Percentiles rank a stretch among this genome's conserved stretches.
These are phyloP conservation scores for Drosophila acutilabella DNA, from an alignment of 2,888 invertebrate species.

Conservation along the genomic window DNA sequence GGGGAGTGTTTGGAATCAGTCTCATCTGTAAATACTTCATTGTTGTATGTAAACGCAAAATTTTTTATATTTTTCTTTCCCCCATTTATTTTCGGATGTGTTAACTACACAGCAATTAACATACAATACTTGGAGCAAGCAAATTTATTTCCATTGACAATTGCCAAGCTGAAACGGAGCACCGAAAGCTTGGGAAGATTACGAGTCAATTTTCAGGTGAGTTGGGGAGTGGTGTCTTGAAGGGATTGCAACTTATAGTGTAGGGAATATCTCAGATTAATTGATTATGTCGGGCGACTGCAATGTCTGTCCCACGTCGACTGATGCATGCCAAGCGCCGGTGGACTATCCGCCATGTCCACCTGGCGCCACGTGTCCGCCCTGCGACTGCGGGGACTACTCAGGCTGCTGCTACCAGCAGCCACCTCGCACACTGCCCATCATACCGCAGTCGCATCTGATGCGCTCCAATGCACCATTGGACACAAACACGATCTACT, in stretches of 20 bases:
- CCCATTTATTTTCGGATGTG: slow-evolving; percentile 62
- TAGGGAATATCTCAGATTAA: neutral
- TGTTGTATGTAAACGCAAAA: slow-evolving; percentile 65
- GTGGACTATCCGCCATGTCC: slow-evolving; percentile 72
- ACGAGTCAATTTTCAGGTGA: neutral
- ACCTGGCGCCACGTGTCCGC: slow-evolving; percentile 54
- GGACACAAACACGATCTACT: slow-evolving; percentile 88
- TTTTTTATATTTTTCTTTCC: slow-evolving; percentile 50
- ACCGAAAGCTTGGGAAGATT: too few species aligned
- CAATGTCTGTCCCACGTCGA: slow-evolving; percentile 28
- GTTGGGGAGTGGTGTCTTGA: too few species aligned
- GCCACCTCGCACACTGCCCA: slow-evolving; percentile 80
- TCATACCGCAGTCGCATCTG: slow-evolving; percentile 84
- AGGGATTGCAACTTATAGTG: neutral
- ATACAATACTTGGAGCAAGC: slow-evolving; percentile 35
- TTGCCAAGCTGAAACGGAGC: slow-evolving; percentile 18
- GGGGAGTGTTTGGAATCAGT: slow-evolving; percentile 12
- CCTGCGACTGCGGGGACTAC: slow-evolving; percentile 78
- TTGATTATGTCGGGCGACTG: slow-evolving; percentile 21
- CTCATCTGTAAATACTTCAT: slow-evolving; percentile 56
- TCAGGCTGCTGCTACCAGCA: slow-evolving; percentile 83
- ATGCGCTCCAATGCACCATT: slow-evolving; percentile 87
- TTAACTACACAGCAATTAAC: slow-evolving; percentile 48
- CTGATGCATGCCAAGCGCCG: slow-evolving; percentile 72
- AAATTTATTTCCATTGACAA: slow-evolving; percentile 69